A percentile compares a stretch with the other conserved stretches of the same genome.
phyloP scores from a whole-genome alignment of 2,888 invertebrate genomes.

The Diaperis boleti region DNA sequence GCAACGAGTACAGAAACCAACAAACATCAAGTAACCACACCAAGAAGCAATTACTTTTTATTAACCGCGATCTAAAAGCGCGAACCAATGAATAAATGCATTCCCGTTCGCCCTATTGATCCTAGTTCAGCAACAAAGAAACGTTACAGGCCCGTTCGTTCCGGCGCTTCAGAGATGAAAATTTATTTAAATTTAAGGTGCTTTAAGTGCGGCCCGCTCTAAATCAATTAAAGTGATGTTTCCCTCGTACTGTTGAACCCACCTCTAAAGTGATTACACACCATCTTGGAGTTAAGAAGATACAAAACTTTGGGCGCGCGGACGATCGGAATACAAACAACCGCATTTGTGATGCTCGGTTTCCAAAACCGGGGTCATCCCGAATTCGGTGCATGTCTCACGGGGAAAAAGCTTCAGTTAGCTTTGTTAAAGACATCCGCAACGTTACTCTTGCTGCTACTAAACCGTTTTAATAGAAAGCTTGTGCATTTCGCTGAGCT shows the following conservation, averaged over 20 bases:
- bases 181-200: slow-evolving; percentile 33
- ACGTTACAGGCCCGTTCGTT: slow-evolving; percentile 6
- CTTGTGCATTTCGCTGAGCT: slow-evolving; percentile 46
- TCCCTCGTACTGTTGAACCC: slow-evolving; percentile 35
- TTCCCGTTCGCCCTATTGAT: slow-evolving; percentile 7
- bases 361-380: slow-evolving; percentile 56
- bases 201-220: slow-evolving; percentile 29
- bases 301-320: slow-evolving; percentile 61
- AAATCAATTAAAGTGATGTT: slow-evolving; percentile 44
- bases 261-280: slow-evolving; percentile 59
- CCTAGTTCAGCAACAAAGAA: slow-evolving; percentile 10
- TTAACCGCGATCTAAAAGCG: too few species aligned
- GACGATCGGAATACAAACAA: slow-evolving; percentile 64
- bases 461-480: slow-evolving; percentile 53
- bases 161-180: slow-evolving; percentile 19
- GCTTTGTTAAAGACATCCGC: slow-evolving; percentile 62
- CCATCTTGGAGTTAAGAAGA: slow-evolving; percentile 62
- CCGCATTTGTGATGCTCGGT: slow-evolving; percentile 61
- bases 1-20: too few species aligned
- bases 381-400: slow-evolving; percentile 55
- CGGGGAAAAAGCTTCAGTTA: slow-evolving; percentile 56
- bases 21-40: too few species aligned
- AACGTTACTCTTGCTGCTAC: slow-evolving; percentile 52
- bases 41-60: too few species aligned
- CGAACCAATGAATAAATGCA: slow-evolving; percentile 15